Evolutionary conservation across 2,888 invertebrate species (phyloP).

Genomic region (Maniola hyperantus): DNA sequence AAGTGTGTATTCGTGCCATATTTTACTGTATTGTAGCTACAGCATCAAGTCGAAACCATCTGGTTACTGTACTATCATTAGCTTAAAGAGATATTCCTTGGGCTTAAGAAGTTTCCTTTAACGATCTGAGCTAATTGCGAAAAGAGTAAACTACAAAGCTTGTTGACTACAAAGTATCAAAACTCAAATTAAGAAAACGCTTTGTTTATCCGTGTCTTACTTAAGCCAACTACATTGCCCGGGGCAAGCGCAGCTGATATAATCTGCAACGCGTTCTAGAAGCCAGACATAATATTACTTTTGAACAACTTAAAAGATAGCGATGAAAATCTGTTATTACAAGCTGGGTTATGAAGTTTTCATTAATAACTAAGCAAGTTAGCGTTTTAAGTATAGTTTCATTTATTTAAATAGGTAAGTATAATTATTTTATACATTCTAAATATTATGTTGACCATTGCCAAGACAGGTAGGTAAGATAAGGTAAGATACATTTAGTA

Average conservation of each 20-base stretch:
- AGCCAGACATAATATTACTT: slow-evolving; percentile 35
- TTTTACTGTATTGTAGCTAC: background rate
- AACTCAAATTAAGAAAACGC: slow-evolving; percentile 41
- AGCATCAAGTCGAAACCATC: background rate
- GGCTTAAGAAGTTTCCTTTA: slow-evolving; percentile 30
- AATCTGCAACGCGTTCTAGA: slow-evolving; percentile 30
- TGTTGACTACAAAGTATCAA: slow-evolving; percentile 36
- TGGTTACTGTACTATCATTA: background rate
- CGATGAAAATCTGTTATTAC: slow-evolving; percentile 15
- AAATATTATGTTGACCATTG: too few species aligned
- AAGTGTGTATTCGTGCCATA: too few species aligned
- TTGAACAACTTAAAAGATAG: slow-evolving; percentile 28
- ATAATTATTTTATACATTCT: too few species aligned
- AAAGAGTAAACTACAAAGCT: slow-evolving; percentile 23
- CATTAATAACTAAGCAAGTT: background rate
- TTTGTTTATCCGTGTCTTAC: slow-evolving; percentile 43
- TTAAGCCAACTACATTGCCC: slow-evolving; percentile 36
- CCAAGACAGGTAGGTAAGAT: too few species aligned
- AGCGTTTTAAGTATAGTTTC: background rate
- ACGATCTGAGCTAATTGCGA: slow-evolving; percentile 39
- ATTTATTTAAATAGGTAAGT: background rate
- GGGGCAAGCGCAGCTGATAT: slow-evolving; percentile 33
- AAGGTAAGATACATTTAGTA: too few species aligned
- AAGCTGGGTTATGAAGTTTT: slow-evolving; percentile 10
- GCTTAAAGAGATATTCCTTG: background rate